These are phyloP conservation scores for Micromussa lordhowensis DNA, from an alignment of 92 coral and sea anemone genomes.

Conservation along the genomic window DNA sequence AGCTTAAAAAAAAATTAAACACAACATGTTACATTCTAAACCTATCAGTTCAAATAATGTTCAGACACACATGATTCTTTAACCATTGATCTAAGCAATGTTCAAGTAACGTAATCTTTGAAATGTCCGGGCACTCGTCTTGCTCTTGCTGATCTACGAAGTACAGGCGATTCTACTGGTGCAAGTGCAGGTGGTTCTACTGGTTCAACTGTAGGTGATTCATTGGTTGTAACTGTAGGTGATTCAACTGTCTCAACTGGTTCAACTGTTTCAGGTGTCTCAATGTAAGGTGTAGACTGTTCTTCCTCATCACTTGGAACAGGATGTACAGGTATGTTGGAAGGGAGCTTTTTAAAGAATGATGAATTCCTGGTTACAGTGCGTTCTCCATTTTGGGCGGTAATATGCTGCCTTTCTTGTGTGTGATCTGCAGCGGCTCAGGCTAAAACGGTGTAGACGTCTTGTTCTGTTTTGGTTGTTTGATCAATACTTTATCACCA, in stretches of 20 bases:
- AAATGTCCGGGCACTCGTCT: conserved; percentile 3
- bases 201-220: not conserved
- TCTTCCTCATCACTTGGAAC: conserved; percentile 31
- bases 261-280: conserved; percentile 18
- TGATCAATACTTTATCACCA: conserved; percentile 61
- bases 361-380: conserved; percentile 27
- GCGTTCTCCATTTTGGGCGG: conserved; percentile 25
- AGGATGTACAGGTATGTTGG: conserved; percentile 11
- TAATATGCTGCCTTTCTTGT: conserved; percentile 40
- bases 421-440: conserved; percentile 10
- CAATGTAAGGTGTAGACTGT: conserved; percentile 21
- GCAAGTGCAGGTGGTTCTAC: not conserved
- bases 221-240: not conserved
- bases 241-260: conserved; percentile 12
- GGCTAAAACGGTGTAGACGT: conserved; percentile 27
- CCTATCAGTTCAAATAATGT: not conserved
- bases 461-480: conserved; percentile 53
- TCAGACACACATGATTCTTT: not conserved
- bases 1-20: not conserved
- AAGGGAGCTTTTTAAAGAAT: conserved; percentile 36
- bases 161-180: conserved; percentile 11
- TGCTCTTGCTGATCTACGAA: conserved; percentile 8
- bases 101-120: conserved; percentile 1
- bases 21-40: not conserved
- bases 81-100: not conserved